These are phyloP conservation scores for Oikopleura vanhoeffeni DNA, from an alignment of 23 tunicate genomes.

Conservation along the genomic window DNA sequence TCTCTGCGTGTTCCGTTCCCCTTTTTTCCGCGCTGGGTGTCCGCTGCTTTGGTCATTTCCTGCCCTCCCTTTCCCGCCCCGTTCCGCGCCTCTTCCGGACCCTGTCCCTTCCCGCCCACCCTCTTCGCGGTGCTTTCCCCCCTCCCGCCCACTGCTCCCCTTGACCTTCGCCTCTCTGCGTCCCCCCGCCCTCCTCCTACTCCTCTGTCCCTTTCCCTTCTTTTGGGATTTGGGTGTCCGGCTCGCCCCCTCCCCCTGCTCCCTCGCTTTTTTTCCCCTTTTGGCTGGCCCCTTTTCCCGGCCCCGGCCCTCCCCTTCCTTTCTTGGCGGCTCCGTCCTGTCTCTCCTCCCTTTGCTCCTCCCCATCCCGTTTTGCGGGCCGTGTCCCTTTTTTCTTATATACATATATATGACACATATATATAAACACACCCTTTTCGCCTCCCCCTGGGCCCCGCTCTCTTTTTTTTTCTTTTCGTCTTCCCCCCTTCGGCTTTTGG, in stretches of 20 bases:
- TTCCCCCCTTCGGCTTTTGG: background rate
- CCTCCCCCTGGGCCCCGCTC: no score
- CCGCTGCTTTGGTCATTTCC: background rate
- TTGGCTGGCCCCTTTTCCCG: no score
- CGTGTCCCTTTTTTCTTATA: no score
- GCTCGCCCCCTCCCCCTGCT: background rate
- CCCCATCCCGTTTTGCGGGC: no score
- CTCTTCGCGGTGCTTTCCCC: background rate
- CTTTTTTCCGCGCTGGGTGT: background rate
- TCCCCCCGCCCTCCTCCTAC: background rate
- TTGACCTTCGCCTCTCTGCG: background rate
- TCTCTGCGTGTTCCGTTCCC: background rate
- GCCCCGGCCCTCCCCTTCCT: no score
- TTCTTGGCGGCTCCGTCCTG: no score
- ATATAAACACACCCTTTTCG: no score
- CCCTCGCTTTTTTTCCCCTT: background rate
- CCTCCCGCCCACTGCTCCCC: background rate
- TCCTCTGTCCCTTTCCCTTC: background rate
- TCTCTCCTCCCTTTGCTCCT: no score
- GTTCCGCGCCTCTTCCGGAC: background rate
- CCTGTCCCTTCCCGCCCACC: background rate
- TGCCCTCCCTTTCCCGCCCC: background rate
- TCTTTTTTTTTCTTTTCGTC: background rate
- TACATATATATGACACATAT: no score
- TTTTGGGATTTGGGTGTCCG: background rate